These are phyloP conservation scores for Pogona vitticeps DNA, from an alignment of 2,113 vertebrate species.

Conservation along the genomic window DNA sequence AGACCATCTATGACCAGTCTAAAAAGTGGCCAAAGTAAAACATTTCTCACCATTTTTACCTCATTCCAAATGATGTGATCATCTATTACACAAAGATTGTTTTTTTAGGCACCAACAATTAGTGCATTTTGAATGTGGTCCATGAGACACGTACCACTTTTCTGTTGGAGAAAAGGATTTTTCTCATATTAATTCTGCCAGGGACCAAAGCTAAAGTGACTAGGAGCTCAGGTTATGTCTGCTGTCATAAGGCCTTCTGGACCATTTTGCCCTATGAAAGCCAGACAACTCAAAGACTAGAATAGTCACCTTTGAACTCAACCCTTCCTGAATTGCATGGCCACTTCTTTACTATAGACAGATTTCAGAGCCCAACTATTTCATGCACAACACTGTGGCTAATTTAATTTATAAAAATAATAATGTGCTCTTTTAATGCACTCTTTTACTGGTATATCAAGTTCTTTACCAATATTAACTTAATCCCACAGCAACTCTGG, in stretches of 20 bases:
- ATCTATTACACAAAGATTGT: neutral
- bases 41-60: neutral
- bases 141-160: neutral
- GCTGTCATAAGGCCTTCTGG: neutral
- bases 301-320: conserved; percentile 34
- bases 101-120: neutral
- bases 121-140: neutral
- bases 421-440: neutral
- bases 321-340: conserved; percentile 16
- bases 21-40: too few relatives aligned
- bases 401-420: conserved; percentile 44
- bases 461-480: conserved; percentile 34
- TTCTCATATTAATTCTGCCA: conserved; percentile 13
- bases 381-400: neutral
- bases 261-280: neutral
- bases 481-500: neutral
- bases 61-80: neutral
- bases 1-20: too few relatives aligned
- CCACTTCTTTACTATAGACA: neutral
- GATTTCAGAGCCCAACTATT: conserved; percentile 10
- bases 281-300: conserved; percentile 6
- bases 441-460: neutral
- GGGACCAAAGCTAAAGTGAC: neutral
- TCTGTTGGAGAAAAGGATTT: neutral
- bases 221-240: neutral